Evolutionary conservation across 2,113 vertebrate species (phyloP).

Genomic region (Lates calcarifer): DNA sequence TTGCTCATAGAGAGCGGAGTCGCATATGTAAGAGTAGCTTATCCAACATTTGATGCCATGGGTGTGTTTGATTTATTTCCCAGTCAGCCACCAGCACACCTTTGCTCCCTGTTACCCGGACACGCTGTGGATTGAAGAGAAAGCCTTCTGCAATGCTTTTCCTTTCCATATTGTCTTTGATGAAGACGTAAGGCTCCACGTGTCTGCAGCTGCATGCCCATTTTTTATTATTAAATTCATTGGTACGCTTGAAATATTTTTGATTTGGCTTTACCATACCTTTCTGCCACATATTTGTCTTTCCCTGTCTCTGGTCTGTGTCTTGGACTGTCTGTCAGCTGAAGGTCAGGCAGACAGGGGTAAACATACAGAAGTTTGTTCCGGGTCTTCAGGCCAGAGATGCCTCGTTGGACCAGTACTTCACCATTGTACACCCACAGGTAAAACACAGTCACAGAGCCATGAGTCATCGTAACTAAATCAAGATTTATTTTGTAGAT

Average conservation of each 20-base stretch:
- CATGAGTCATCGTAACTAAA: neutral
- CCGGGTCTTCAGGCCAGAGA: slow-evolving; percentile 77
- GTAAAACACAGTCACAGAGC: slow-evolving; percentile 43
- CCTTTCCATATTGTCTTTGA: slow-evolving; percentile 86
- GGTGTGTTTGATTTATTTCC: slow-evolving; percentile 22
- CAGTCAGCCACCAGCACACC: slow-evolving; percentile 67
- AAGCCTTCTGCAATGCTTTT: slow-evolving; percentile 85
- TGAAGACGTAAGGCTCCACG: slow-evolving; percentile 74
- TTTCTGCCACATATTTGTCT: neutral
- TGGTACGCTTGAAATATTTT: neutral
- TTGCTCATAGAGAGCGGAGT: no score
- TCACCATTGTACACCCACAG: slow-evolving; percentile 84
- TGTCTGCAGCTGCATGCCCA: neutral
- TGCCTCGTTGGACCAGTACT: slow-evolving; percentile 78
- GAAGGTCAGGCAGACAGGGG: slow-evolving; percentile 83
- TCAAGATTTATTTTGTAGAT: no score
- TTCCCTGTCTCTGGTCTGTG: neutral
- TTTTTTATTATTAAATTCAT: neutral
- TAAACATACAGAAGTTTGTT: slow-evolving; percentile 86
- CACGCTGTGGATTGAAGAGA: slow-evolving; percentile 82
- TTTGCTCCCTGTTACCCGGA: slow-evolving; percentile 82
- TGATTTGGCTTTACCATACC: neutral
- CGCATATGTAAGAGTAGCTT: neutral
- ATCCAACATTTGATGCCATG: neutral
- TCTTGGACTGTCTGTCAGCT: slow-evolving; percentile 67